A percentile compares a stretch with the other conserved stretches of the same genome.
Conservation (phyloP, 2,113 vertebrate species). For the Nibea albiflora region DNA sequence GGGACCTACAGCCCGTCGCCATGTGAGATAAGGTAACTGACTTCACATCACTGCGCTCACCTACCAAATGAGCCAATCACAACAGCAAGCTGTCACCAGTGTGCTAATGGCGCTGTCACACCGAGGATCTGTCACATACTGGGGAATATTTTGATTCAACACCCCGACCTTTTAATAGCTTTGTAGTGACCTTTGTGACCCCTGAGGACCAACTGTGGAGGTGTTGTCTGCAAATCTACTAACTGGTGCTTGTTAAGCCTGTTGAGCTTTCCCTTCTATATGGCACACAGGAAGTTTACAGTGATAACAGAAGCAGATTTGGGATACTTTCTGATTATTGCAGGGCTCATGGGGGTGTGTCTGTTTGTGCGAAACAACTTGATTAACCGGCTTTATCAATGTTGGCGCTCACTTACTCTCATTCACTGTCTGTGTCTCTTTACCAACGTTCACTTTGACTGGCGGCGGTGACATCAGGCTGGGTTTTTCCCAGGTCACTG, state of each 20-base stretch:
- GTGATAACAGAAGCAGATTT: too few relatives aligned
- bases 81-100: constrained; percentile 29
- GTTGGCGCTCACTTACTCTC: too few relatives aligned
- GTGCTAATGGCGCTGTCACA: constrained; percentile 33
- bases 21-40: constrained; percentile 11
- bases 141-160: constrained; percentile 15
- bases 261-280: too few relatives aligned
- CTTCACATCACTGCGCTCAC: constrained; percentile 30
- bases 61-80: constrained; percentile 33
- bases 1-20: constrained; percentile 20
- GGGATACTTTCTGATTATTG: too few relatives aligned
- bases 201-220: not conserved
- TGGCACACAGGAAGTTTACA: too few relatives aligned
- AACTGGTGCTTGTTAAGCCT: not conserved
- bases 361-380: too few relatives aligned
- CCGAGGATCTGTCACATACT: constrained; percentile 2
- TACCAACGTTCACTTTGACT: too few relatives aligned
- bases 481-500: too few relatives aligned
- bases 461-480: too few relatives aligned
- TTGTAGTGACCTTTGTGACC: constrained; percentile 16
- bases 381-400: too few relatives aligned
- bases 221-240: not conserved
- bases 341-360: too few relatives aligned
- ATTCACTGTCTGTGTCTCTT: too few relatives aligned
- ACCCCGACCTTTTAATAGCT: constrained; percentile 13